Conservation (phyloP, 2,888 invertebrate genomes). For the Ectemnius cavifrons region DNA sequence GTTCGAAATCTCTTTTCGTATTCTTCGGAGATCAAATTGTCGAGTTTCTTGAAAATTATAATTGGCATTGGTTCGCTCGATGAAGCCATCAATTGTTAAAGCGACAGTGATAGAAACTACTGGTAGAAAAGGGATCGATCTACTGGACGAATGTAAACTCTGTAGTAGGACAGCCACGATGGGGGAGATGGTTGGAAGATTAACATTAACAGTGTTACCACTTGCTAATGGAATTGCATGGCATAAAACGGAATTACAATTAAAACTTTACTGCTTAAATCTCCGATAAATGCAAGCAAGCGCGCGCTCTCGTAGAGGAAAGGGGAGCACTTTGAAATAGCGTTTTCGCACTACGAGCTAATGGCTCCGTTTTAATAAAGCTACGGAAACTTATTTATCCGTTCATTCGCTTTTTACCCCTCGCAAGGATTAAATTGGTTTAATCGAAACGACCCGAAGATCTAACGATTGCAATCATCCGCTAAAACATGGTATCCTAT, state of each 20-base stretch:
- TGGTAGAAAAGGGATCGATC: too few relatives aligned
- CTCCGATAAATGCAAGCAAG: conserved; percentile 1
- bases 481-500: neutral
- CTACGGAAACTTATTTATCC: conserved; percentile 2
- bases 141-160: too few relatives aligned
- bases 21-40: too few relatives aligned
- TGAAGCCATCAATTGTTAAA: too few relatives aligned
- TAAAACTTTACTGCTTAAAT: conserved; percentile 9
- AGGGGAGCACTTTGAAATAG: neutral
- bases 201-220: conserved; percentile 2
- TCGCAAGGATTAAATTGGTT: neutral
- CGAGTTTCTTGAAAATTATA: too few relatives aligned
- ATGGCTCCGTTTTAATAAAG: conserved; percentile 1
- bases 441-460: neutral
- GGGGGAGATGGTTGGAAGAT: neutral
- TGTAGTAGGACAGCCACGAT: too few relatives aligned
- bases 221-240: conserved; percentile 1
- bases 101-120: too few relatives aligned
- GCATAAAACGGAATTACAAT: conserved; percentile 12
- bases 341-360: neutral
- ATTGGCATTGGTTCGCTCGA: too few relatives aligned
- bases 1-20: too few relatives aligned
- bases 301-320: neutral
- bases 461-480: neutral
- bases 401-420: neutral